These are phyloP conservation scores for Halichoerus grypus DNA, from an alignment of 2,113 vertebrate species.

Conservation along the genomic window DNA sequence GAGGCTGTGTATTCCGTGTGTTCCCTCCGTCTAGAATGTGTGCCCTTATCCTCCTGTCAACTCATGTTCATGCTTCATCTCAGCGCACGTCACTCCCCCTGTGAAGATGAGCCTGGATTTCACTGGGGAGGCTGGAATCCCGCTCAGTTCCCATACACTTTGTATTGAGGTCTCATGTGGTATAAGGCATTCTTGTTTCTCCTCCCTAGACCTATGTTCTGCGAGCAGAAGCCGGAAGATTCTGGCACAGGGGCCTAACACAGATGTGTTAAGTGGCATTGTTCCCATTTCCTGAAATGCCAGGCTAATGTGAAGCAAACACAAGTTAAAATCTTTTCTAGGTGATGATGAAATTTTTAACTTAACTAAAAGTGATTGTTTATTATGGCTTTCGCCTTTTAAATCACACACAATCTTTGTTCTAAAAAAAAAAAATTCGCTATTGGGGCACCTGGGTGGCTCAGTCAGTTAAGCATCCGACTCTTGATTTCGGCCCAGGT, in stretches of 20 bases:
- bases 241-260: not conserved
- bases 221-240: not conserved
- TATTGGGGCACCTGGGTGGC: not conserved
- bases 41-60: not conserved
- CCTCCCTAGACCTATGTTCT: not conserved
- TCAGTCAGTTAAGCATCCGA: not conserved
- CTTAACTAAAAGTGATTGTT: not conserved
- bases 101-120: not conserved
- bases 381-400: not conserved
- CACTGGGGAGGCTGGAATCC: rapidly evolving
- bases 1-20: rapidly evolving
- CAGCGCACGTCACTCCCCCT: not conserved
- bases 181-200: not conserved
- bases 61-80: not conserved
- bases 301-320: not conserved
- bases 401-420: not conserved
- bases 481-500: not conserved
- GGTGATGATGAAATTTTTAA: not conserved
- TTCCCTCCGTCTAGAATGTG: not conserved
- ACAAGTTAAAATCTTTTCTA: not conserved
- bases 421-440: not conserved
- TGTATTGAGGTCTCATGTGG: not conserved
- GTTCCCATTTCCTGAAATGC: not conserved
- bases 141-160: not conserved
- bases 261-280: rapidly evolving